Conservation (phyloP, 2,113 vertebrate genomes). For the Syngnathus typhle region DNA sequence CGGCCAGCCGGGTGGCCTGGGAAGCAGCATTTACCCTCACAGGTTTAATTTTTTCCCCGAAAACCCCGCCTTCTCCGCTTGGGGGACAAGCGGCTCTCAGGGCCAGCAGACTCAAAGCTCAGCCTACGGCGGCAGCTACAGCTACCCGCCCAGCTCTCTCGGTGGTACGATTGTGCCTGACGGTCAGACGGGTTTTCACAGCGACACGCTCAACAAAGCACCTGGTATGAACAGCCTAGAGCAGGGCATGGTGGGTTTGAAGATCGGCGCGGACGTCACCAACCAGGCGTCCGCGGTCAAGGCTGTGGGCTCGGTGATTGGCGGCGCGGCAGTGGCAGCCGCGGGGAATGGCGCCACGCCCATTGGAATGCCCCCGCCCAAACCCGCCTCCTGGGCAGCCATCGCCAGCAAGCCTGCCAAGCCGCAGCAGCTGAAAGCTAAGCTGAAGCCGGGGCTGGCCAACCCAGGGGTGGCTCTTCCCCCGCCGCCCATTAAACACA, state of each 20-base stretch:
- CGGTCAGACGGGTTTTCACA: constrained; percentile 89
- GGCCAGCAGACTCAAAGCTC: constrained; percentile 92
- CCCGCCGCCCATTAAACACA: constrained; percentile 91
- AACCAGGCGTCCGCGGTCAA: constrained; percentile 78
- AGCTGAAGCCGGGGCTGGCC: constrained; percentile 81
- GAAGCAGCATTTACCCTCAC: constrained; percentile 89
- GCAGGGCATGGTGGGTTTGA: constrained; percentile 91
- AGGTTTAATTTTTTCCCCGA: constrained; percentile 95
- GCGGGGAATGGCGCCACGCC: constrained; percentile 78
- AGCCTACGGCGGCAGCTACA: constrained; percentile 89
- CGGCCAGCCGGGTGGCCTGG: constrained; percentile 88
- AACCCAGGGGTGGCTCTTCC: constrained; percentile 76
- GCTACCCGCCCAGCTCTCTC: constrained; percentile 88
- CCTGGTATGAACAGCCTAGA: constrained; percentile 94
- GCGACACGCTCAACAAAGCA: constrained; percentile 87
- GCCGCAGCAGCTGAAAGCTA: constrained; percentile 82
- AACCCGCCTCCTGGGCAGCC: constrained; percentile 91
- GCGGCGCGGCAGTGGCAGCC: constrained; percentile 77
- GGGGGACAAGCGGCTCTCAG: constrained; percentile 89
- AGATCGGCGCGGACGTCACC: constrained; percentile 83
- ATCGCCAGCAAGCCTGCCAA: constrained; percentile 94
- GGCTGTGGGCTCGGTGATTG: constrained; percentile 85
- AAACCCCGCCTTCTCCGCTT: constrained; percentile 91
- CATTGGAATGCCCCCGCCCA: constrained; percentile 82
- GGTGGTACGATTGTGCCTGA: constrained; percentile 88